A percentile compares a stretch with the other conserved stretches of the same genome.
Conservation (phyloP, 2,113 vertebrate genomes). For the Calyptommatus sinebrachiatus region DNA sequence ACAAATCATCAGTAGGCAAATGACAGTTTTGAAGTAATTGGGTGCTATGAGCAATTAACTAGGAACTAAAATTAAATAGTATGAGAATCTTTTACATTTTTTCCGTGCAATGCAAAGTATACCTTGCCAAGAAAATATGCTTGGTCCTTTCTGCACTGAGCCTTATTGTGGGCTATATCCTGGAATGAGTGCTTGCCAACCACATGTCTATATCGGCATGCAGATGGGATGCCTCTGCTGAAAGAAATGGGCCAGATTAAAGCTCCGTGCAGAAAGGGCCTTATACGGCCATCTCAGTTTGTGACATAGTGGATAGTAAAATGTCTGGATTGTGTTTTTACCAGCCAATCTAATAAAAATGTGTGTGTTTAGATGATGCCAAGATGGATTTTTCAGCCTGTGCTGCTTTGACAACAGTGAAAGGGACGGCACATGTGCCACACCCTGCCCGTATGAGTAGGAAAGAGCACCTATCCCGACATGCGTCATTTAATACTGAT, state of each 20-base stretch:
- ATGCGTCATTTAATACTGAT: conserved; percentile 72
- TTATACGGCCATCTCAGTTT: not conserved
- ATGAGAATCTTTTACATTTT: not conserved
- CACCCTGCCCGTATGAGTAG: conserved; percentile 37
- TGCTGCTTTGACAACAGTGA: conserved; percentile 55
- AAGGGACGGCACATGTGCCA: conserved; percentile 40
- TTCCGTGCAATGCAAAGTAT: not conserved
- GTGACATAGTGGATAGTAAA: conserved; percentile 10
- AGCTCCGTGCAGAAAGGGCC: not conserved
- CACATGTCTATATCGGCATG: no score
- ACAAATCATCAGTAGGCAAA: not conserved
- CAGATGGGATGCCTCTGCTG: no score
- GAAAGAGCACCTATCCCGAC: conserved; percentile 71
- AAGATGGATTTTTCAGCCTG: conserved; percentile 56
- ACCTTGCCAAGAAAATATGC: not conserved
- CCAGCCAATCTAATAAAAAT: conserved; percentile 33
- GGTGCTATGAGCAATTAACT: not conserved
- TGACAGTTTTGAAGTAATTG: not conserved
- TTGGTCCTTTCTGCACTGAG: no score
- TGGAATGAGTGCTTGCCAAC: no score
- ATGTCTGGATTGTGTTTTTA: conserved; percentile 13
- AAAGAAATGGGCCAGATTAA: no score
- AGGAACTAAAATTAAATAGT: not conserved
- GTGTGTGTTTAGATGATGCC: conserved; percentile 58
- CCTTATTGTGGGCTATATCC: no score